phyloP scores from a whole-genome alignment of 2,797 vertebrate species.

The Eupleurogrammus muticus region DNA sequence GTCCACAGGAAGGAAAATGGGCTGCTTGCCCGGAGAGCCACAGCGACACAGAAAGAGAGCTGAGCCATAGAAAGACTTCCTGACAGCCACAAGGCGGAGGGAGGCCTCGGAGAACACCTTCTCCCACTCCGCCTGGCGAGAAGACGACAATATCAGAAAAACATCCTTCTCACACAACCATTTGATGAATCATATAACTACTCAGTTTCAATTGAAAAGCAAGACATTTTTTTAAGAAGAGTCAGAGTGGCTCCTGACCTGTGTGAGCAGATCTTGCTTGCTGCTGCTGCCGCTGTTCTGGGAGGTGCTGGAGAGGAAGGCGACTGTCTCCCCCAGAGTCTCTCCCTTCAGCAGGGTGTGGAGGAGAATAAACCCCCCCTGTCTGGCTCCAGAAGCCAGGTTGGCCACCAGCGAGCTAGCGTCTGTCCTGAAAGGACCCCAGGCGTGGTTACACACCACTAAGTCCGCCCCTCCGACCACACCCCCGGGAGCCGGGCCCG shows the following conservation, averaged over 20 bases:
- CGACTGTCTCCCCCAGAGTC: slow-evolving; percentile 87
- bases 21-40: slow-evolving; percentile 63
- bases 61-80: slow-evolving; percentile 92
- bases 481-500: slow-evolving; percentile 74
- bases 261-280: slow-evolving; percentile 82
- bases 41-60: slow-evolving; percentile 90
- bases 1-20: slow-evolving; percentile 87
- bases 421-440: slow-evolving; percentile 66
- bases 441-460: slow-evolving; percentile 88
- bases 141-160: slow-evolving; percentile 1
- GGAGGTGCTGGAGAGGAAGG: slow-evolving; percentile 85
- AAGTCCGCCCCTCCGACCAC: slow-evolving; percentile 83
- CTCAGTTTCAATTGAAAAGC: not conserved
- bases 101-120: slow-evolving; percentile 80
- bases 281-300: slow-evolving; percentile 72
- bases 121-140: slow-evolving; percentile 89
- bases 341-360: slow-evolving; percentile 91
- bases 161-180: not conserved
- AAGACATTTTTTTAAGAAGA: not conserved
- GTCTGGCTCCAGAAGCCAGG: slow-evolving; percentile 86
- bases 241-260: slow-evolving; percentile 80
- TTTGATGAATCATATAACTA: not conserved
- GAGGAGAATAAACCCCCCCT: slow-evolving; percentile 91
- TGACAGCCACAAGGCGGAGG: slow-evolving; percentile 85
- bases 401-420: slow-evolving; percentile 79